A percentile compares a stretch with the other conserved stretches of the same genome.
phyloP scores from a whole-genome alignment of 2,113 vertebrate genomes.

The Noctilio leporinus region DNA sequence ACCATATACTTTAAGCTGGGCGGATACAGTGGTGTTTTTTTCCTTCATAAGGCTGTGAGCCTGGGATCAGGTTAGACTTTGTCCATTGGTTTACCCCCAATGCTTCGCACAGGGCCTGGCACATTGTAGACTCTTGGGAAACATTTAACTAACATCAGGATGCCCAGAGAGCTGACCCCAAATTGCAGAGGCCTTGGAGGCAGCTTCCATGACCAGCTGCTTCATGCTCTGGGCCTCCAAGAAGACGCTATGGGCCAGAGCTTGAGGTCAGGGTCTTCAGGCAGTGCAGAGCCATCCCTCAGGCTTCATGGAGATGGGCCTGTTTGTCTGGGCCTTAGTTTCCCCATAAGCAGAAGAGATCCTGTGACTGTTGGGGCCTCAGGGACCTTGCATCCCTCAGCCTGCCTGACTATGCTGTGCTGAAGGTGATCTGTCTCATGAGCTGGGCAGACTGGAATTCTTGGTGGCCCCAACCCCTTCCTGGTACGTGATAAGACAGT shows the following conservation, averaged over 20 bases:
- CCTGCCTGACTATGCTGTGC: background rate
- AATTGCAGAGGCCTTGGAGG: background rate
- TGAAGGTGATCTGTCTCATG: background rate
- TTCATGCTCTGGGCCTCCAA: background rate
- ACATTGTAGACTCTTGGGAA: background rate
- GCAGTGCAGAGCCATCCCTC: rapidly evolving
- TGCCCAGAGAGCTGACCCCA: background rate
- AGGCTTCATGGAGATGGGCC: background rate
- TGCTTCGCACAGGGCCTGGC: background rate
- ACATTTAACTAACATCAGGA: background rate
- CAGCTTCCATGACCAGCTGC: background rate
- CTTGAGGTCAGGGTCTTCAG: too few species aligned
- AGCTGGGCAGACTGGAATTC: background rate
- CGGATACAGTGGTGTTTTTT: background rate
- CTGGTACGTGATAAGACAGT: background rate
- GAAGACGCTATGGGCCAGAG: background rate
- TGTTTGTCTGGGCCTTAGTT: background rate
- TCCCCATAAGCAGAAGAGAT: background rate
- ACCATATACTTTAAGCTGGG: background rate
- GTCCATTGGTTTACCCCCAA: rapidly evolving
- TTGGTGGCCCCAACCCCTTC: background rate
- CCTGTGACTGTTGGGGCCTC: background rate
- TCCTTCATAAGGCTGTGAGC: background rate
- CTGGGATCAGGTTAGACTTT: background rate
- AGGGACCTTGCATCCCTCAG: background rate